phyloP scores from a whole-genome alignment of 2,113 vertebrate genomes.

The Brachirus orientalis region DNA sequence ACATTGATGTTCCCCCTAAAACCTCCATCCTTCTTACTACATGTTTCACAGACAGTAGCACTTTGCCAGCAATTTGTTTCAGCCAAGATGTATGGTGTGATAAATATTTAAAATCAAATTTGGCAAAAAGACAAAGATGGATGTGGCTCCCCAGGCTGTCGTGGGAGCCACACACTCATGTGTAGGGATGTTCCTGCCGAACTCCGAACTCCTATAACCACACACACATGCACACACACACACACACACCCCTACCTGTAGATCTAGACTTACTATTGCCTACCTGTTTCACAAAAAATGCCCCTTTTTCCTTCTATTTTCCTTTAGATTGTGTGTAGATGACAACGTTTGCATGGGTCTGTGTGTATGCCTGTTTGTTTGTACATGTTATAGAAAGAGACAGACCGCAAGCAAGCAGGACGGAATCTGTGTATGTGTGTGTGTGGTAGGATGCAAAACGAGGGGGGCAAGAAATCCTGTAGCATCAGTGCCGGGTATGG shows the following conservation, averaged over 20 bases:
- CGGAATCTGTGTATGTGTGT: too few species aligned
- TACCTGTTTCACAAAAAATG: neutral
- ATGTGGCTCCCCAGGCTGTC: constrained; percentile 87
- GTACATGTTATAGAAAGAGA: neutral
- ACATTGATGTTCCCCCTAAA: constrained; percentile 98
- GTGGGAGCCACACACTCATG: constrained; percentile 76
- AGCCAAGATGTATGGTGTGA: constrained; percentile 96
- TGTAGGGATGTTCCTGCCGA: constrained; percentile 55
- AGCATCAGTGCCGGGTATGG: constrained; percentile 6
- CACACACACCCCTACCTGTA: constrained; percentile 24
- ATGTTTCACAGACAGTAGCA: constrained; percentile 95
- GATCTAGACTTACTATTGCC: neutral
- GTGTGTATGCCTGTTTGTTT: neutral
- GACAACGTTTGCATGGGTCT: neutral
- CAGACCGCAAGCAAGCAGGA: too few species aligned
- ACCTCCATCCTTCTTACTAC: constrained; percentile 95
- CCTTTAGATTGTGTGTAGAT: constrained; percentile 54
- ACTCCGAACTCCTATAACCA: constrained; percentile 17
- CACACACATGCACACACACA: neutral
- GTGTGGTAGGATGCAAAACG: neutral
- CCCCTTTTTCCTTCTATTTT: constrained; percentile 40
- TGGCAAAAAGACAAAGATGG: constrained; percentile 99
- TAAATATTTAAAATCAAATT: constrained; percentile 99
- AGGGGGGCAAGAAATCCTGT: neutral
- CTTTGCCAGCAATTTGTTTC: constrained; percentile 98